Conservation (phyloP, 1,140 invertebrate species). For the Dinothrombium tinctorium region DNA sequence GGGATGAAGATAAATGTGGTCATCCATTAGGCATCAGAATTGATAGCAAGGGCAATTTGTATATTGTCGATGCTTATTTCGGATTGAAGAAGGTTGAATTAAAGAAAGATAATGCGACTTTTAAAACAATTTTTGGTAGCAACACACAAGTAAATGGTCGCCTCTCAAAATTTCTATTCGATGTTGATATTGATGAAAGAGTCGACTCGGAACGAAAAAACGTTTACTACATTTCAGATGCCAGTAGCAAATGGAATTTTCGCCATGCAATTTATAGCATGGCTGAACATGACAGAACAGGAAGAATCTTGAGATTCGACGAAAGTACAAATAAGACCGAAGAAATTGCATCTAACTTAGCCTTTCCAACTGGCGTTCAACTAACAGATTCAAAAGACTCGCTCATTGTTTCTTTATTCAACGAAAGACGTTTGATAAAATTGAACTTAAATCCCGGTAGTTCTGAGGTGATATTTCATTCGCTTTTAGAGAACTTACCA, state of each 20-base stretch:
- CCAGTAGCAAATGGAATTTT: constrained; percentile 2
- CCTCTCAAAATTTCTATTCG: constrained; percentile 3
- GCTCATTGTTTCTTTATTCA: constrained; percentile 38
- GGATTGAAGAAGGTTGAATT: constrained; percentile 23
- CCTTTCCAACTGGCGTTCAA: constrained; percentile 21
- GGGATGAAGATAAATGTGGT: constrained; percentile 36
- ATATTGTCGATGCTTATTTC: constrained; percentile 50
- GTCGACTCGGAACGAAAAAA: constrained; percentile 6
- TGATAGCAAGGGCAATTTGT: constrained; percentile 39
- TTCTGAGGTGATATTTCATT: too few relatives aligned
- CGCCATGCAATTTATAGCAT: constrained; percentile 2
- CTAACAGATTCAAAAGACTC: constrained; percentile 48
- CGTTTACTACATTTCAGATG: constrained; percentile 9
- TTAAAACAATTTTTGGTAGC: not conserved
- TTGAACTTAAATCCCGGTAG: constrained; percentile 40
- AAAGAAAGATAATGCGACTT: not conserved
- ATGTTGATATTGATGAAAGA: constrained; percentile 6
- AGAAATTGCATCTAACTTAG: not conserved
- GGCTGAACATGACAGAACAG: constrained; percentile 6
- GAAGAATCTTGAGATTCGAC: constrained; percentile 6
- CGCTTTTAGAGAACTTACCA: too few relatives aligned
- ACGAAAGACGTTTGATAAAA: constrained; percentile 30
- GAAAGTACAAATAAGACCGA: constrained; percentile 2
- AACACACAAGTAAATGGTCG: not conserved
- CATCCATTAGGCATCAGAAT: constrained; percentile 50